phyloP scores from a whole-genome alignment of 2,797 vertebrate species.

The Garrulus glandarius region DNA sequence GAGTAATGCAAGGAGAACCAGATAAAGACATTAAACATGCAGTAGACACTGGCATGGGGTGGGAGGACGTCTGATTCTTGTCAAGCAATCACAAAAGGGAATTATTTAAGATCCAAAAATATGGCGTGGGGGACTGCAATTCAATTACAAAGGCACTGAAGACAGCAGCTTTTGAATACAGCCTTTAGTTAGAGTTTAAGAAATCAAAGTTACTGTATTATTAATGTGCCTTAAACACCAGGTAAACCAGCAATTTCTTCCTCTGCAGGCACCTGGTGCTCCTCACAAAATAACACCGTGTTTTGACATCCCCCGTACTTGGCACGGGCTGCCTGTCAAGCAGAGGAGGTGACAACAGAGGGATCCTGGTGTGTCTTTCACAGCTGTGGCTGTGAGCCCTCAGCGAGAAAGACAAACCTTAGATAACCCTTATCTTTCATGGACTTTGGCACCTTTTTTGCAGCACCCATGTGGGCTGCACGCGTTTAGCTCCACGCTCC shows the following conservation, averaged over 20 bases:
- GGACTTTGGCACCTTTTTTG: neutral
- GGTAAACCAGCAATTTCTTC: constrained; percentile 34
- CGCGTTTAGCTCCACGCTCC: neutral
- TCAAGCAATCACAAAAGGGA: constrained; percentile 11
- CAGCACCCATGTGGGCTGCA: neutral
- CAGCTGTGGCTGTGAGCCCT: neutral
- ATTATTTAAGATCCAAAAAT: constrained; percentile 20
- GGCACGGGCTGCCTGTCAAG: constrained; percentile 27
- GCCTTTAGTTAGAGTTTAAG: constrained; percentile 1
- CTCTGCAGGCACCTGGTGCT: neutral
- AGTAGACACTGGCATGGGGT: neutral
- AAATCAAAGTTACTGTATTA: constrained; percentile 35
- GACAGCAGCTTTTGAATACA: neutral
- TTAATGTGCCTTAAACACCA: constrained; percentile 44
- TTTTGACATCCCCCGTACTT: neutral
- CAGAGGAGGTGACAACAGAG: neutral
- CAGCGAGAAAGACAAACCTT: neutral
- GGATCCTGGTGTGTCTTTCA: neutral
- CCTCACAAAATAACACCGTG: constrained; percentile 2
- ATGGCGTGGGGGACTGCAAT: neutral
- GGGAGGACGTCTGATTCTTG: neutral
- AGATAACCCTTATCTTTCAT: neutral
- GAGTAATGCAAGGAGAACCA: neutral
- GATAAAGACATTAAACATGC: neutral
- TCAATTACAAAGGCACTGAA: neutral